Percentiles rank a stretch among this genome's conserved stretches.
Evolutionary conservation across 2,888 invertebrate species (phyloP).

Genomic region (Hemithea aestivaria): DNA sequence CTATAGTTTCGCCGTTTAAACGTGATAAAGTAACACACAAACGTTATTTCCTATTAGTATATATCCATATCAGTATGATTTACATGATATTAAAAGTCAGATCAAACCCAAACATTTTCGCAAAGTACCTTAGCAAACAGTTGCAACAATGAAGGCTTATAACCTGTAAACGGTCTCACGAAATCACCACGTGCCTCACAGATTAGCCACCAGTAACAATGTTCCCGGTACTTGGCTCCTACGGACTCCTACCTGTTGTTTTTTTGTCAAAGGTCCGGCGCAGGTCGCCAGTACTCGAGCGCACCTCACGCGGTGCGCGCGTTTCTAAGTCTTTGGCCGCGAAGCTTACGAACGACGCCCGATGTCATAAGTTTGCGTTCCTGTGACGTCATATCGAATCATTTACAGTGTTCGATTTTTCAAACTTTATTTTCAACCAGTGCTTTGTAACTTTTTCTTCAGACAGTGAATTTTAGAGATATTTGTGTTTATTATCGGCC

Average conservation of each 20-base stretch:
- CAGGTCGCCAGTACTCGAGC: constrained; percentile 62
- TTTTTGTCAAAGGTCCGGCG: constrained; percentile 64
- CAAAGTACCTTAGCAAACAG: too few species aligned
- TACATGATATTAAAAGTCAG: too few species aligned
- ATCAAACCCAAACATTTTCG: too few species aligned
- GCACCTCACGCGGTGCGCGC: constrained; percentile 56
- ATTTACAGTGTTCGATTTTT: background rate
- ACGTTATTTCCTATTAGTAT: too few species aligned
- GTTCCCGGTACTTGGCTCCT: constrained; percentile 27
- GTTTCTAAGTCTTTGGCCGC: too few species aligned
- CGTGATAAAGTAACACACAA: too few species aligned
- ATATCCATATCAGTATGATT: too few species aligned
- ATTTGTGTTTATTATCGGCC: background rate
- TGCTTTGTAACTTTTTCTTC: constrained; percentile 4
- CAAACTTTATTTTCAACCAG: background rate
- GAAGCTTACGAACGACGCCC: too few species aligned
- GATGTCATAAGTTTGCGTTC: constrained; percentile 11
- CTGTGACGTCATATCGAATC: constrained; percentile 7
- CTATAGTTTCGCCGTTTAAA: too few species aligned
- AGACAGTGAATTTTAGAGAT: constrained; percentile 1
- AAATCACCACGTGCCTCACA: constrained; percentile 18
- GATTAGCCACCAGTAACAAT: constrained; percentile 9
- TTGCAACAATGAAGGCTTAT: constrained; percentile 6
- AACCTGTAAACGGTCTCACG: constrained; percentile 10
- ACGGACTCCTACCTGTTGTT: constrained; percentile 44